These are phyloP conservation scores for Microhierax caerulescens DNA, from an alignment of 2,797 vertebrate species.

Conservation along the genomic window DNA sequence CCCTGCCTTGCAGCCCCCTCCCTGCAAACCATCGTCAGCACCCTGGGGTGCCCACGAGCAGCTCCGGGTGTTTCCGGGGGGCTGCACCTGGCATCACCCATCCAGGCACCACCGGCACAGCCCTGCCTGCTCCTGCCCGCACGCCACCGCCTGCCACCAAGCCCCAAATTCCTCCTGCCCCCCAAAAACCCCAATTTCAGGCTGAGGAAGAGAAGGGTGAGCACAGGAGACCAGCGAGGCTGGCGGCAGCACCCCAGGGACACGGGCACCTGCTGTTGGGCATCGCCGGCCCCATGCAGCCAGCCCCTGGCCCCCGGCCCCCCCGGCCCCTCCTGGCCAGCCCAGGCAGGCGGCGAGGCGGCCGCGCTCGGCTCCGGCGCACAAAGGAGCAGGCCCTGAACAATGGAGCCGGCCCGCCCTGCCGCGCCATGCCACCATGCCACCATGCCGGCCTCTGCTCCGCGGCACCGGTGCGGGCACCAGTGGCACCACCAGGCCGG, in stretches of 20 bases:
- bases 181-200: neutral
- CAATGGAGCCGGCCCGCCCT: neutral
- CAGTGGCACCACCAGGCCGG: neutral
- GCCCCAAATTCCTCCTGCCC: neutral
- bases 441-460: neutral
- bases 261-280: neutral
- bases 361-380: neutral
- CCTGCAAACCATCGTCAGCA: neutral
- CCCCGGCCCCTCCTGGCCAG: neutral
- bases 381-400: neutral
- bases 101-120: neutral
- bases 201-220: neutral
- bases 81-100: neutral
- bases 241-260: neutral
- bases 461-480: neutral
- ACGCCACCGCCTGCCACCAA: neutral
- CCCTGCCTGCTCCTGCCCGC: neutral
- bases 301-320: neutral
- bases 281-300: fast-evolving
- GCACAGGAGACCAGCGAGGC: neutral
- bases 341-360: neutral
- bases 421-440: neutral
- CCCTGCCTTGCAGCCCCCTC: neutral
- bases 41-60: fast-evolving
- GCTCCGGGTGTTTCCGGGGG: neutral